Conservation (phyloP, 2,797 vertebrate genomes). For the Pipistrellus nathusii region DNA sequence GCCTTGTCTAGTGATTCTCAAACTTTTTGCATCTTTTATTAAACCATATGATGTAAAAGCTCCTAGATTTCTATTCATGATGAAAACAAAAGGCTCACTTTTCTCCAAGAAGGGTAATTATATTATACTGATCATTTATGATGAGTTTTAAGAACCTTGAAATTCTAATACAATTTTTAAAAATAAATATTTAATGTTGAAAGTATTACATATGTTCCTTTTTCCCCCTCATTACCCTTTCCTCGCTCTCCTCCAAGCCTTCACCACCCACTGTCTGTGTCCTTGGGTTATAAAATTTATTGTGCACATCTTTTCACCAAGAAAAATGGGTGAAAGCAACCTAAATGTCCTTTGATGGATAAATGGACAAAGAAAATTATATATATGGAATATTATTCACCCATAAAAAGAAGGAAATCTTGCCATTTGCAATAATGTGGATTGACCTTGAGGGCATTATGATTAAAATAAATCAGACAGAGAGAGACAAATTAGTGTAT, state of each 20-base stretch:
- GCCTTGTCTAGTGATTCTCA: constrained; percentile 7
- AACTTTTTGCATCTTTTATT: constrained; percentile 9
- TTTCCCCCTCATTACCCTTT: no score
- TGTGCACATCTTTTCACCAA: neutral
- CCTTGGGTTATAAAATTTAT: neutral
- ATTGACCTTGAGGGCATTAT: neutral
- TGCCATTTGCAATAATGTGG: neutral
- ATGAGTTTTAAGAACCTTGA: constrained; percentile 1
- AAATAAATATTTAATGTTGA: neutral
- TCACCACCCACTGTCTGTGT: no score
- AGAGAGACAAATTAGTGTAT: neutral
- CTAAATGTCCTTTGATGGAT: neutral
- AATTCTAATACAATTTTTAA: neutral
- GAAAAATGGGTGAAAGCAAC: neutral
- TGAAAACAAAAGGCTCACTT: constrained; percentile 22
- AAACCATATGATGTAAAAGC: neutral
- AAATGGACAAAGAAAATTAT: neutral
- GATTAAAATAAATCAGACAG: neutral
- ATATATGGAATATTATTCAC: neutral
- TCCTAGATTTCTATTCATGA: neutral
- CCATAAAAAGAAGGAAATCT: neutral
- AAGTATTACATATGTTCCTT: no score
- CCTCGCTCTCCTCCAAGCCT: no score
- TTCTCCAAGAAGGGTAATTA: neutral
- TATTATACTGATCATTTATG: neutral